phyloP scores from a whole-genome alignment of 2,113 vertebrate species.

The Zosterops borbonicus region DNA sequence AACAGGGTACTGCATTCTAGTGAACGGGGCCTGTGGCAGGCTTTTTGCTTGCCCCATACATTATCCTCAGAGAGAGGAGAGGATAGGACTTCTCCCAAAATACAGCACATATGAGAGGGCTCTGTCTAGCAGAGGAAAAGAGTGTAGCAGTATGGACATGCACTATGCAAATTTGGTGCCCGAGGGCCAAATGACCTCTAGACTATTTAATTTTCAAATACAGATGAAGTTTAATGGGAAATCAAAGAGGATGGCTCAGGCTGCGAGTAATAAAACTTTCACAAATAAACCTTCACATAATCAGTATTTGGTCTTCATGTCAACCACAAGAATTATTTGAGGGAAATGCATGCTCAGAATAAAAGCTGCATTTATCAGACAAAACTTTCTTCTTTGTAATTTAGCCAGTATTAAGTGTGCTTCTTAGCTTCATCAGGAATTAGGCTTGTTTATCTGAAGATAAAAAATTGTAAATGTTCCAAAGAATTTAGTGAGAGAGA shows the following conservation, averaged over 20 bases:
- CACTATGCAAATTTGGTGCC: neutral
- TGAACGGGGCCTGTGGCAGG: neutral
- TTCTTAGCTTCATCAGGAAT: neutral
- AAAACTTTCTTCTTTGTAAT: neutral
- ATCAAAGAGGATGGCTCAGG: neutral
- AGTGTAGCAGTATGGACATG: accelerated
- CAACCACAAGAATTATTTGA: neutral
- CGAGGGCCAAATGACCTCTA: neutral
- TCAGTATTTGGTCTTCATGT: neutral
- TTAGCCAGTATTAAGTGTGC: neutral
- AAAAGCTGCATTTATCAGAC: neutral
- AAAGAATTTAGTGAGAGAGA: neutral
- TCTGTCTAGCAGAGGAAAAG: neutral
- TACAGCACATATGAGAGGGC: neutral
- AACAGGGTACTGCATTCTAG: accelerated
- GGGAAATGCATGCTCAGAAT: neutral
- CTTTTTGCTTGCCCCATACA: neutral
- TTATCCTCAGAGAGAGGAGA: neutral
- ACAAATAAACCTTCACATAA: neutral
- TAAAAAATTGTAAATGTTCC: neutral
- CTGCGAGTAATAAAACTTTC: neutral
- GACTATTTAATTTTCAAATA: neutral
- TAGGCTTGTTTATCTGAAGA: neutral
- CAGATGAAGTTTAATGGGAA: neutral
- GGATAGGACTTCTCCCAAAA: neutral